Base-by-base conservation (phyloP, 2,113 vertebrate genomes). In the Leptodactylus fuscus region DNA sequence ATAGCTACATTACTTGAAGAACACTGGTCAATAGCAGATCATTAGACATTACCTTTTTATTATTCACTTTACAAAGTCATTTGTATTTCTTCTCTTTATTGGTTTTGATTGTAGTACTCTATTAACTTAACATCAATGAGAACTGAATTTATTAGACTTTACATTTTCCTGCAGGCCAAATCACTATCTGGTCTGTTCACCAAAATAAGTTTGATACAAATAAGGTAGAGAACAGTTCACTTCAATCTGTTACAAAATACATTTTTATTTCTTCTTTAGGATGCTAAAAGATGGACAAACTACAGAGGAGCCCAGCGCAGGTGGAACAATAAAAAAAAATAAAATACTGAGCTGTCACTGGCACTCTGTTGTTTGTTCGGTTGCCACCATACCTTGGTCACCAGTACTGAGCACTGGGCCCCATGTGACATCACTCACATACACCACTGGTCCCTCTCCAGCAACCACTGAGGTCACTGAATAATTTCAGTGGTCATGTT, bases 31-130 rank as follows among this genome's bases (percentile, higher is more conserved):
- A 86, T 91, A 90, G 87, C 74, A 89, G 87, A 86, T 92, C 89
- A 89, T 92, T 92, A 90, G 90, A 87, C 48, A 87, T 80, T 41
- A 73, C 22, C 11, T 67, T 81, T 88, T 83, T 62, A 83, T 87
- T 87, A 85, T 89, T 79, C 84, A 84, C 87, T 88, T 88, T 79
- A 79, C 34, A 36, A 9, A 78, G 20, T 76, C 87, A 87, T 87
- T 89, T 90, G 88, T 88, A 71, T 90, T 90, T 91, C 89, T 89
- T 88, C 88, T 90, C 90, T n/a, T 89, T 87, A 89, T 88, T 91
- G 84, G 83, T 86, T 93, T 89, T 91, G 85, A 90, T 90, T 87
- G 84, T 44, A 34, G 78, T 85, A 85, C 83, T 85, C 46, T 85
- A 85, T 85, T 85, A 85, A 71, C 83, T 80, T 80, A 85, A 80